A percentile compares a stretch with the other conserved stretches of the same genome.
phyloP scores from a whole-genome alignment of 2,113 vertebrate genomes.

The Nestor notabilis region DNA sequence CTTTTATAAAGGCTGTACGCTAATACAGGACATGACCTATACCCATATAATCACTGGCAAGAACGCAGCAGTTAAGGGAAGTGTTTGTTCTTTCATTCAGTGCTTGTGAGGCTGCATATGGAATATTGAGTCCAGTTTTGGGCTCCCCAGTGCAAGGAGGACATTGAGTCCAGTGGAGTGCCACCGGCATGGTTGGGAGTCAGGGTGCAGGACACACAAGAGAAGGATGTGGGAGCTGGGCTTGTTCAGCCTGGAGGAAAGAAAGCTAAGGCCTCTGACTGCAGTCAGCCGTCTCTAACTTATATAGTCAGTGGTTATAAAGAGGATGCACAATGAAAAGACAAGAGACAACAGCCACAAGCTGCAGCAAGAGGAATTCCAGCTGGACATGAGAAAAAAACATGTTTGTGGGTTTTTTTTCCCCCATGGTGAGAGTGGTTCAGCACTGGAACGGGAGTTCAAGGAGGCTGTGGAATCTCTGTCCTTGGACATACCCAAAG shows the following conservation, averaged over 20 bases:
- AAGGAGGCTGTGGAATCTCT: not conserved
- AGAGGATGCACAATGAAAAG: not conserved
- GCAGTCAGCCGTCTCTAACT: not conserved
- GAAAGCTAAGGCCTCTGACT: not conserved
- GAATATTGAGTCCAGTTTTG: not conserved
- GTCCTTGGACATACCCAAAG: not conserved
- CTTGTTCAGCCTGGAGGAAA: not conserved
- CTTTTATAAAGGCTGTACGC: not conserved
- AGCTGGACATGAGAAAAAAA: not conserved
- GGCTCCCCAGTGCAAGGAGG: not conserved
- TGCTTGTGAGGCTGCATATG: not conserved
- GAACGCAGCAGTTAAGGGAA: not conserved
- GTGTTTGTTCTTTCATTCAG: not conserved
- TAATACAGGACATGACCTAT: not conserved
- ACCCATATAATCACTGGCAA: not conserved
- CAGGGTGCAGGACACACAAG: accelerated
- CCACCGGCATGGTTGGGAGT: not conserved
- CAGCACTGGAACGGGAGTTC: not conserved
- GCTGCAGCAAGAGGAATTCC: not conserved
- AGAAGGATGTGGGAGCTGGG: not conserved
- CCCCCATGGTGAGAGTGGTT: not conserved
- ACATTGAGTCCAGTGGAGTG: not conserved
- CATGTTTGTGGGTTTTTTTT: no score
- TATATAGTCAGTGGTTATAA: not conserved
- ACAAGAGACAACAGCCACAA: not conserved